These are phyloP conservation scores for Athene cunicularia DNA, from an alignment of 2,113 vertebrate species.

Conservation along the genomic window DNA sequence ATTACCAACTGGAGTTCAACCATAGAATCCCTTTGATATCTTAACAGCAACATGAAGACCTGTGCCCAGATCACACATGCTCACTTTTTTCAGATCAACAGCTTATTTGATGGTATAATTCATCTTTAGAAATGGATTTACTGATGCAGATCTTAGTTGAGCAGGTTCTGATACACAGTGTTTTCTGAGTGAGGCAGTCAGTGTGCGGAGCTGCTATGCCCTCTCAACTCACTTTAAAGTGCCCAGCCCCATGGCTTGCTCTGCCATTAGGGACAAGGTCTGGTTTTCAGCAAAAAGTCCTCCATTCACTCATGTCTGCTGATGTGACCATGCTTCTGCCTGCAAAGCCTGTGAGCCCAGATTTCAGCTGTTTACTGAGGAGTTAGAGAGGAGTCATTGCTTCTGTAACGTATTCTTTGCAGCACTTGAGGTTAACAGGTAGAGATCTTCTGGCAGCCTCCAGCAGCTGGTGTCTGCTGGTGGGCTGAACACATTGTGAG, in stretches of 20 bases:
- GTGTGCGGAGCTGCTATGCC: background rate
- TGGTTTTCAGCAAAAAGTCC: background rate
- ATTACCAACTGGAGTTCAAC: background rate
- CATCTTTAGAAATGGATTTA: background rate
- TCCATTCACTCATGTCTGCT: background rate
- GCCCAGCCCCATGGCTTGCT: background rate
- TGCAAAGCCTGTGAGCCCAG: background rate
- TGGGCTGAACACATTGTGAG: background rate
- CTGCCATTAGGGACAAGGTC: background rate
- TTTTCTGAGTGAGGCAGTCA: background rate
- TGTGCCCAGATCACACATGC: background rate
- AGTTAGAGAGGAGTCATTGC: background rate
- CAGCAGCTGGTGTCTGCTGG: background rate
- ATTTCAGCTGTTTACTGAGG: background rate
- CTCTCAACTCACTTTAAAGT: background rate
- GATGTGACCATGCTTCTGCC: background rate
- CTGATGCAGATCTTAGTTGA: background rate
- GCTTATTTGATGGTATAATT: background rate
- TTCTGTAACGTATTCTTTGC: background rate
- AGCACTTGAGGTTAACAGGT: background rate
- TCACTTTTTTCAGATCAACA: background rate
- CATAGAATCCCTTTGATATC: background rate
- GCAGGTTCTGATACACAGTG: background rate
- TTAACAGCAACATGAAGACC: background rate
- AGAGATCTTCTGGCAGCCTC: background rate